Percentiles rank a stretch among this genome's conserved stretches.
Evolutionary conservation across 2,888 invertebrate genomes (phyloP).

Genomic region (Ctena decussata): DNA sequence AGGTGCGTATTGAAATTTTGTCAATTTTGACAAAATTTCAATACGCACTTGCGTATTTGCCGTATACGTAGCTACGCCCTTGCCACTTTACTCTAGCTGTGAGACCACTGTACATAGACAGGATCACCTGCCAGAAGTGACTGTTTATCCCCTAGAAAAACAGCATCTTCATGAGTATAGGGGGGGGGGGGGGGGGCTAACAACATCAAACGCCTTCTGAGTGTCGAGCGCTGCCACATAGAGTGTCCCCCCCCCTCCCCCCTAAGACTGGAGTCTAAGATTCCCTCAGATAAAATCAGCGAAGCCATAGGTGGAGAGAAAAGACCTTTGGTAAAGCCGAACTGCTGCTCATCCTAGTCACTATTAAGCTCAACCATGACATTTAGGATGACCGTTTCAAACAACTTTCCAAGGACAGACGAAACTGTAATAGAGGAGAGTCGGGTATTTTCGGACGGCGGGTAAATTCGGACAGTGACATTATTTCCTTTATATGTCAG

Average conservation of each 20-base stretch:
- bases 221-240: conserved; percentile 12
- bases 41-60: too few species aligned
- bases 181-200: background rate
- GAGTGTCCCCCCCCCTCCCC: background rate
- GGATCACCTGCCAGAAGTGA: background rate
- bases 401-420: background rate
- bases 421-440: background rate
- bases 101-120: background rate
- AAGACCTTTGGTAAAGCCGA: background rate
- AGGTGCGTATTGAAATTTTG: too few species aligned
- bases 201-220: conserved; percentile 28
- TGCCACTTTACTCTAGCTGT: conserved; percentile 30
- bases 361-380: background rate
- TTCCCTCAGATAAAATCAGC: background rate
- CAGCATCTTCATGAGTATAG: background rate
- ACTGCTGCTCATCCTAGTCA: background rate
- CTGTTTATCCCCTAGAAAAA: background rate
- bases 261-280: background rate
- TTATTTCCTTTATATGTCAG: too few species aligned
- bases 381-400: background rate
- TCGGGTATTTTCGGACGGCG: too few species aligned
- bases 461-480: too few species aligned
- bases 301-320: background rate
- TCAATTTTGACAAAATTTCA: too few species aligned
- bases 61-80: too few species aligned